Base-by-base conservation (phyloP, 2,113 vertebrate genomes). In the Mustela lutreola region DNA sequence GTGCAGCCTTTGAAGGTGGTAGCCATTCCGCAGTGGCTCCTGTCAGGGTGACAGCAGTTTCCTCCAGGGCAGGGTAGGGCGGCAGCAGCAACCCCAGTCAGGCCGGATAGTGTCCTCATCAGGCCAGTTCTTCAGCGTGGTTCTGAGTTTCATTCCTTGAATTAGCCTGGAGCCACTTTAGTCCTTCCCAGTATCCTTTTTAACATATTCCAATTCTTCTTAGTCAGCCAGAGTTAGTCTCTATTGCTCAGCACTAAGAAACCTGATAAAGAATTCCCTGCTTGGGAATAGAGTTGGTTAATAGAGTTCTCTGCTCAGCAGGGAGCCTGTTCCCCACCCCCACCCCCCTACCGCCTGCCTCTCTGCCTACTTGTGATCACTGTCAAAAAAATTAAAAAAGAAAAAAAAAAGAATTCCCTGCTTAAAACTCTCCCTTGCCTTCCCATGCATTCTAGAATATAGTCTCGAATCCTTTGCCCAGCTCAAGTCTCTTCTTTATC, bases 91-190 rank as follows among this genome's bases (percentile, higher is more conserved):
- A 31, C 86, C 8, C 31, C 28, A 8, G 45, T 48, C 26, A 16
- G 53, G 53, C 26, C 8, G 12, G 19, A 5, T 33, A 36, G 36
- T n/a, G 84, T 95, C 73, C 81, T 93, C 14, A 48, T 15, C 58
- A 45, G 88, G 88, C 50, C 70, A 81, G 92, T 95, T 93, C 19
- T 95, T 82, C 39, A 11, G 62, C 53, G 3, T 95, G 62, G 70
- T 90, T 97, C 81, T 78, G 84, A 94, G 50, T 53, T 88, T 97
- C 85, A 75, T 76, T 96, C 48, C 31, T 42, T 60, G 58, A 93
- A 94, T 70, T 84, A 88, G 71, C 48, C 75, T 21, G 28, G 48
- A 19, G n/a, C 26, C n/a, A 67, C n/a, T 89, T 53, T 4, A 89
- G 53, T 26, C 36, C 28, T 78, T 33, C 48, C 36, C 31, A 16